A percentile compares a stretch with the other conserved stretches of the same genome.
Conservation (phyloP, 2,113 vertebrate species). For the Probosciger aterrimus region DNA sequence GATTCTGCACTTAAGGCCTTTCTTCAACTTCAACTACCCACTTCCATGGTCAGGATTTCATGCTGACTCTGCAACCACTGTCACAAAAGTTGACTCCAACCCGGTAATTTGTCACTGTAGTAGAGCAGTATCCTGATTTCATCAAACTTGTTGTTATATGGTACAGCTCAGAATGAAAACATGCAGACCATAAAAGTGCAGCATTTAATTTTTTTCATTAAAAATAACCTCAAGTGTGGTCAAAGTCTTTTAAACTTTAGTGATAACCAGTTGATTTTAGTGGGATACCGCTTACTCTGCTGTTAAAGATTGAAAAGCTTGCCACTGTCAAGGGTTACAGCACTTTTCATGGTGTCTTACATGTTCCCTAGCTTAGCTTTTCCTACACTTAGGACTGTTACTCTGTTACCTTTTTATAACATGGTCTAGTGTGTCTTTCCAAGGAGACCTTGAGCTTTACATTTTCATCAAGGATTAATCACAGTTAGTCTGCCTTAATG, state of each 20-base stretch:
- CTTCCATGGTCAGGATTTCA: neutral
- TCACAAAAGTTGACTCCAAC: neutral
- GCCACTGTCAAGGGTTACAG: neutral
- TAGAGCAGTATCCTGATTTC: neutral
- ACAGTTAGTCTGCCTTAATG: neutral
- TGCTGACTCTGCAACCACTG: neutral
- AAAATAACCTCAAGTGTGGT: neutral
- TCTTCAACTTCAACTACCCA: neutral
- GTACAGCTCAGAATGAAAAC: neutral
- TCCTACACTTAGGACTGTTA: neutral
- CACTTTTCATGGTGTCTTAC: neutral
- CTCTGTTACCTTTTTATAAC: neutral
- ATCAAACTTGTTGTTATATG: fast-evolving
- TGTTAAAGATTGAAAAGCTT: neutral
- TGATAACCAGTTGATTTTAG: neutral
- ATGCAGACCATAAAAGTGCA: neutral
- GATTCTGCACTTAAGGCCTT: neutral
- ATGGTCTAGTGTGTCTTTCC: neutral
- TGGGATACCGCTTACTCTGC: neutral
- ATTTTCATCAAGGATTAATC: neutral
- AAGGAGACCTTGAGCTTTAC: neutral
- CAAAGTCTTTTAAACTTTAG: neutral
- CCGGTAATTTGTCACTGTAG: neutral
- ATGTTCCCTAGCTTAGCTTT: fast-evolving
- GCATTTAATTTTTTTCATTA: neutral